phyloP scores from a whole-genome alignment of 2,888 invertebrate species.

The Melieria picta region DNA sequence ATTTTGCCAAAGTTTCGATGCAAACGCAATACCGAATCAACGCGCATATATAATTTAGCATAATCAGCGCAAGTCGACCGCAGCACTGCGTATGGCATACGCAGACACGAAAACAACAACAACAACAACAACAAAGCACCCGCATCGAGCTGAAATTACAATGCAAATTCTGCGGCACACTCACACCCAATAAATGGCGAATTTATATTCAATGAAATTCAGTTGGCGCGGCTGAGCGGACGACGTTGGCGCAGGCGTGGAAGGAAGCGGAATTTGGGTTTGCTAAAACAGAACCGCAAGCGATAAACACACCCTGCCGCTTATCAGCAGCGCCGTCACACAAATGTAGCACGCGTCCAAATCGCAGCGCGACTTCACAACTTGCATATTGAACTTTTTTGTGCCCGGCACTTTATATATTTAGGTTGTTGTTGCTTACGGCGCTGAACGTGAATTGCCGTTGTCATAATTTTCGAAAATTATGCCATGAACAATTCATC shows the following conservation, averaged over 20 bases:
- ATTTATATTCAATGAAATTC: constrained; percentile 5
- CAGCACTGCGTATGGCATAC: too few species aligned
- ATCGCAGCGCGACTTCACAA: neutral
- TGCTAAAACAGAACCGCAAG: constrained; percentile 7
- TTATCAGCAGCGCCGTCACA: neutral
- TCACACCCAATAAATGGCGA: neutral
- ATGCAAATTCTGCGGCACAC: neutral
- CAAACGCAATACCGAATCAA: too few species aligned
- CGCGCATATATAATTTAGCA: too few species aligned
- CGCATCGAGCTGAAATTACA: neutral
- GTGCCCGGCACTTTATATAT: too few species aligned
- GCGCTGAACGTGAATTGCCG: constrained; percentile 26
- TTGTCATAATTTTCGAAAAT: constrained; percentile 44
- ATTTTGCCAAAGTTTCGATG: too few species aligned
- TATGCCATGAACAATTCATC: constrained; percentile 48
- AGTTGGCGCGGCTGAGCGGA: neutral
- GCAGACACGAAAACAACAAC: too few species aligned
- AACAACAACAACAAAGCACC: too few species aligned
- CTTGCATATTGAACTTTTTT: too few species aligned
- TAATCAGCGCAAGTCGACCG: too few species aligned
- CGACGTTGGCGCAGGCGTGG: neutral
- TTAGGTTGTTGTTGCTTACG: neutral
- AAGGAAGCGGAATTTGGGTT: neutral
- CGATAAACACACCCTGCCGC: neutral
- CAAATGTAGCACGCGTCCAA: neutral